Evolutionary conservation across 1,140 invertebrate species (phyloP), one percentile per base, ranked within the genome.

Genomic region (Calosoma granatense): DNA sequence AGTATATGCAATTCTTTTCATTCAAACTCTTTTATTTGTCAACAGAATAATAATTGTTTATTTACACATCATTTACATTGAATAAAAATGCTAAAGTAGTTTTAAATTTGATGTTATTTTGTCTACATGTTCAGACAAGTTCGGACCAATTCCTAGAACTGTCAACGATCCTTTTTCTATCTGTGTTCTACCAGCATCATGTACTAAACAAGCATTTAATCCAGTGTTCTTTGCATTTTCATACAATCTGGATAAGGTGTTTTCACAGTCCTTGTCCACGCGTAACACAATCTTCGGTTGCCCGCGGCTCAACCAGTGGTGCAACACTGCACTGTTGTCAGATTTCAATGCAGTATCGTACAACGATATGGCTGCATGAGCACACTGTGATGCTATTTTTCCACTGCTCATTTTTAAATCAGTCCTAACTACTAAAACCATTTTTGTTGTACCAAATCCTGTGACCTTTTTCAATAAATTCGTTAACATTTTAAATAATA

Each of bases 381-480:
- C 81, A 74, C 86, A 90, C 70, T 90, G 90, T 15, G 87, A 81
- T n/a, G 86, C 88, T 47, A 81, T 78, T 75, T 92, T 92, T 9
- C 90, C 90, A 73, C 81, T 86, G 14, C 82, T 79, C 88, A 93
- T 92, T 56, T 79, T 76, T 9, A 93, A 71, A 73, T 93, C 89
- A 36, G 75, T 81, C 51, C 88, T 73, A 0, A 90, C 86, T 20
- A 92, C 77, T 41, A 93, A 67, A 0, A 87, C 85, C 77, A 92
- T 77, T 76, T 88, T 92, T 51, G 70, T 69, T 14, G 43, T 61
- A 20, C 62, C 51, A 0, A 64, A 20, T 20, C 59, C 60, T 60
- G 57, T 65, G 15, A 71, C 22, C 30, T 58, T 58, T 56, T 58
- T 61, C 22, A 68, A 15, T 3, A 70, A 53, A 19, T 39, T 51